phyloP scores from a whole-genome alignment of 35 echinoderm and acorn worm genomes.

The Ophioderma brevispina region DNA sequence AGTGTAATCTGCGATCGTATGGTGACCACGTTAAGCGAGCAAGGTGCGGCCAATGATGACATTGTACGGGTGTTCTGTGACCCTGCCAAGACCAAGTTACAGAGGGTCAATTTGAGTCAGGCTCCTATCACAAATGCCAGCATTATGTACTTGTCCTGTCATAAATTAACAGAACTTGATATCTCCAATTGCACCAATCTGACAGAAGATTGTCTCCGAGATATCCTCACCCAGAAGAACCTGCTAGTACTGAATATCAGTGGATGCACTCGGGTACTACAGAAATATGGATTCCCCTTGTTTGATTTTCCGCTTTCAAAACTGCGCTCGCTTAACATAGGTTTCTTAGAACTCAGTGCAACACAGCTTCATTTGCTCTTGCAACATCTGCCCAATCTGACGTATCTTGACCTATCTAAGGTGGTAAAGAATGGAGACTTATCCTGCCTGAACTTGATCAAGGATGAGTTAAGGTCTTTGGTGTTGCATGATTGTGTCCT shows the following conservation, averaged over 20 bases:
- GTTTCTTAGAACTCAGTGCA: slow-evolving; percentile 65
- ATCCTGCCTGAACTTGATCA: slow-evolving; percentile 57
- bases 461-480: slow-evolving; percentile 57
- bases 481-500: slow-evolving; percentile 90
- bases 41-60: slow-evolving; percentile 13
- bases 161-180: slow-evolving; percentile 76
- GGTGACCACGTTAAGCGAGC: slow-evolving; percentile 32
- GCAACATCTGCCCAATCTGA: slow-evolving; percentile 51
- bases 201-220: slow-evolving; percentile 35
- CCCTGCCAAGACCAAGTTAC: slow-evolving; percentile 47
- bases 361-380: slow-evolving; percentile 69
- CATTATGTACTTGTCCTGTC: slow-evolving; percentile 47
- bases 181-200: slow-evolving; percentile 60
- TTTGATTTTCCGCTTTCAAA: slow-evolving; percentile 72
- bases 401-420: slow-evolving; percentile 71
- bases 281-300: slow-evolving; percentile 22
- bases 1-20: slow-evolving; percentile 69
- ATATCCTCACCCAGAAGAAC: slow-evolving; percentile 38
- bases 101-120: slow-evolving; percentile 61
- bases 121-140: slow-evolving; percentile 47
- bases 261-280: slow-evolving; percentile 19
- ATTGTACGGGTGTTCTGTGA: slow-evolving; percentile 70
- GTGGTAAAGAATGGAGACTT: slow-evolving; percentile 87
- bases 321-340: slow-evolving; percentile 73
- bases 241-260: slow-evolving; percentile 72